Base-by-base conservation (phyloP, 2,888 invertebrate species). In the Gasteruption jaculator region DNA sequence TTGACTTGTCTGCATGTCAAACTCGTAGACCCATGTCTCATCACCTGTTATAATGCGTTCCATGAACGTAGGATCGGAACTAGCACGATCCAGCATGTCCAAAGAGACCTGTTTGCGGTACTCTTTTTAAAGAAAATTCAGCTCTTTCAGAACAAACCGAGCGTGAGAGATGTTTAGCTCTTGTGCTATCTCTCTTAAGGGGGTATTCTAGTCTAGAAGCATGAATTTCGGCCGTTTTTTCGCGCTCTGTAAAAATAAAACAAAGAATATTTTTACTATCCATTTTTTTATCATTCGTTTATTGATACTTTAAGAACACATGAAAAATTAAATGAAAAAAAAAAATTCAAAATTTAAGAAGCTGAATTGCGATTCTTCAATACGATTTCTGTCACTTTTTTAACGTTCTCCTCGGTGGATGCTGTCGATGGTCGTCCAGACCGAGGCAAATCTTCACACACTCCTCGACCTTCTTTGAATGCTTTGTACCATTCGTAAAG, bases 331-430 rank as follows among this genome's bases (percentile, higher is more conserved):
- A n/a, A n/a, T n/a, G n/a, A n/a, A n/a, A n/a, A n/a, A n/a, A n/a
- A n/a, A n/a, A n/a, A n/a, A n/a, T n/a, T n/a, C n/a, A n/a, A n/a
- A n/a, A n/a, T n/a, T n/a, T n/a, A n/a, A n/a, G n/a, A n/a, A n/a
- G n/a, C n/a, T n/a, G n/a, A n/a, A n/a, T n/a, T n/a, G n/a, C n/a
- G 32, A 45, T 45, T 26, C 1, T 22, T 25, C 20, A 37, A 5
- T 4, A 39, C 36, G n/a, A 56, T 56, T 53, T 51, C 24, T 40
- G 53, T 54, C 40, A 53, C 45, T 53, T 41, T 43, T 37, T 56
- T 43, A 18, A 54, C 41, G 46, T 60, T 58, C 49, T 54, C 56
- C 38, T 58, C 48, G 37, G 52, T 58, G 18, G 39, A 40, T 40
- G 40, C 35, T n/a, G 41, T 43, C 14, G 43, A 43, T 21, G 43